These are phyloP conservation scores for Toxostoma redivivum DNA, from an alignment of 2,113 vertebrate genomes.

Conservation along the genomic window DNA sequence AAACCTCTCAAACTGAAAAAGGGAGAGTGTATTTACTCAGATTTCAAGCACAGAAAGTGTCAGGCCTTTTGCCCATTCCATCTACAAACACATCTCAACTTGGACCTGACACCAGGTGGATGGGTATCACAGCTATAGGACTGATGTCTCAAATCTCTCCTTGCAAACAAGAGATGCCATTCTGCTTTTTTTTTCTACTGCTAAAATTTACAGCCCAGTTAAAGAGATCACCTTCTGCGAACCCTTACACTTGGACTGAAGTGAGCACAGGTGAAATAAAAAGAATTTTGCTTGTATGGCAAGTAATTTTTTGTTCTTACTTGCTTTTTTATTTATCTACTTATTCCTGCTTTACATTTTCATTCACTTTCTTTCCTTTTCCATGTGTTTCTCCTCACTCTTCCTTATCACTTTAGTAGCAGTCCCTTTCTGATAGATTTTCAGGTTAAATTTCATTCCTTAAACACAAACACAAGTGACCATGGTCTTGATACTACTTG, in stretches of 20 bases:
- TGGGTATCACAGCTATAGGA: not conserved
- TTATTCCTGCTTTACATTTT: not conserved
- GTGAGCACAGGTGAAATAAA: not conserved
- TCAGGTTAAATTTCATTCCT: not conserved
- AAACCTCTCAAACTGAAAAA: not conserved
- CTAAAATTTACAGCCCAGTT: not conserved
- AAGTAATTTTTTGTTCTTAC: not conserved
- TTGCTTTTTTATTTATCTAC: not conserved
- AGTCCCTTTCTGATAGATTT: not conserved
- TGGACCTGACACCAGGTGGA: not conserved
- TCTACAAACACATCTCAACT: not conserved
- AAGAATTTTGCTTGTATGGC: not conserved
- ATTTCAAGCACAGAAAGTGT: not conserved
- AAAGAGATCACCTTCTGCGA: not conserved
- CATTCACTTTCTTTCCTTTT: not conserved
- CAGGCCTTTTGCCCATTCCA: not conserved
- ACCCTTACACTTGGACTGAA: not conserved
- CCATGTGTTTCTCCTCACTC: not conserved
- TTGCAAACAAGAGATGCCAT: not conserved
- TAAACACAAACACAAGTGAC: not conserved
- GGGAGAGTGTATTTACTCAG: not conserved
- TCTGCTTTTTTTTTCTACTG: not conserved
- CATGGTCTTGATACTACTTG: not conserved
- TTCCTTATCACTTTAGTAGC: not conserved
- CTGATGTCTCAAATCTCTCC: not conserved